Evolutionary conservation across 2,888 invertebrate species (phyloP), one percentile per base, ranked within the genome.

Genomic region (Hipparchia sbordonii): DNA sequence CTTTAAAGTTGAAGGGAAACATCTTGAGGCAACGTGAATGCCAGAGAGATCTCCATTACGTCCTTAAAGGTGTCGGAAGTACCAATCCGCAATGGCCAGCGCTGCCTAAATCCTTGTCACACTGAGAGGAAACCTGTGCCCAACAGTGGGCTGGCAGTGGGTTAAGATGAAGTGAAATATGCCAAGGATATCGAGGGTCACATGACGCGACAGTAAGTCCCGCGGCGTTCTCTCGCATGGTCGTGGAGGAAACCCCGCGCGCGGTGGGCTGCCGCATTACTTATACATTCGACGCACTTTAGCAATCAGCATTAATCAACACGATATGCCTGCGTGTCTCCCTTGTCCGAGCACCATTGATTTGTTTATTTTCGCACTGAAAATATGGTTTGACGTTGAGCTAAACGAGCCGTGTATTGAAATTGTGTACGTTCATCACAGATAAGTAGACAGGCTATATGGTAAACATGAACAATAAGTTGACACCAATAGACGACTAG

Each of bases 221-320:
- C 52, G 10, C 13, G 51, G 60, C 60, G 46, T 52, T 51, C 33
- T 56, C 57, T 78, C 82, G 85, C 84, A 86, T 86, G 82, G 92
- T 92, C 85, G 84, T 83, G 86, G 83, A 89, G 91, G 92, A 91
- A 91, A 89, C 90, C 83, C 85, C 83, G 85, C 39, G 85, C 39
- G 39, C 84, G 90, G 91, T 87, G 89, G 89, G 89, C 85, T 88
- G 85, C 82, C 83, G 81, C 88, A 92, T 93, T 92, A 91, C 88
- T 92, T 93, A 92, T 93, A 89, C 92, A 93, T 91, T 89, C 86
- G 88, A 89, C 88, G 89, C 88, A 89, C 89, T 92, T 91, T 89
- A 91, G 92, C 91, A 93, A 93, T 93, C 92, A 93, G 88, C 93
- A 93, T 93, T 92, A 88, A 92, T 93, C 93, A 92, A 88, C 89